Evolutionary conservation across 2,113 vertebrate genomes (phyloP).

Genomic region (Nesospiza acunhae): DNA sequence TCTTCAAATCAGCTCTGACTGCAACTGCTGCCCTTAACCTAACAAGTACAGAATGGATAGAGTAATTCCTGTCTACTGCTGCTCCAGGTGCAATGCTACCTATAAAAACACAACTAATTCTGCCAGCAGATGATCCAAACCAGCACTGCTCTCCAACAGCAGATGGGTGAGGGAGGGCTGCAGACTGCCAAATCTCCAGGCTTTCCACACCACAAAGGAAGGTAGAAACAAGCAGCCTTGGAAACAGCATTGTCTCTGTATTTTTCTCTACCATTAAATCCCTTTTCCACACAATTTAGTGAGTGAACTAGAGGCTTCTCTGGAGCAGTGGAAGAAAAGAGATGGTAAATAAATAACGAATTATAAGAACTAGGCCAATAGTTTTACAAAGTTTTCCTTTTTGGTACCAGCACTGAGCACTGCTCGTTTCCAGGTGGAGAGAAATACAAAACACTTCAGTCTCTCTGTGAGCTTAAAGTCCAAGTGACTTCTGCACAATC

Average conservation of each 20-base stretch:
- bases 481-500: slow-evolving; percentile 92
- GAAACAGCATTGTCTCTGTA: not conserved
- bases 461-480: slow-evolving; percentile 75
- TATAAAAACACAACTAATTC: not conserved
- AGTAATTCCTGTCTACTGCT: not conserved
- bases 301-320: slow-evolving; percentile 32
- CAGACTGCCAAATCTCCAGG: not conserved
- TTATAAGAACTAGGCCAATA: not conserved
- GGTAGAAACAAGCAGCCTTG: slow-evolving; percentile 28
- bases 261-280: not conserved
- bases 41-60: not conserved
- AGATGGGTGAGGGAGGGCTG: not conserved
- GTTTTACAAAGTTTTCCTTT: slow-evolving; percentile 43
- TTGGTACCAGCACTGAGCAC: slow-evolving; percentile 59
- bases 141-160: not conserved
- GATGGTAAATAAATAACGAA: not conserved
- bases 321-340: slow-evolving; percentile 1
- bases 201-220: not conserved
- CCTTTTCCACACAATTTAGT: not conserved
- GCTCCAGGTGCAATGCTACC: not conserved
- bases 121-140: not conserved
- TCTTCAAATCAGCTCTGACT: not conserved
- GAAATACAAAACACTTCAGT: slow-evolving; percentile 46
- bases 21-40: not conserved
- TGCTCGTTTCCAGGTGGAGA: not conserved